Base-by-base conservation (phyloP, 1,140 invertebrate genomes). In the Tachypleus tridentatus region DNA sequence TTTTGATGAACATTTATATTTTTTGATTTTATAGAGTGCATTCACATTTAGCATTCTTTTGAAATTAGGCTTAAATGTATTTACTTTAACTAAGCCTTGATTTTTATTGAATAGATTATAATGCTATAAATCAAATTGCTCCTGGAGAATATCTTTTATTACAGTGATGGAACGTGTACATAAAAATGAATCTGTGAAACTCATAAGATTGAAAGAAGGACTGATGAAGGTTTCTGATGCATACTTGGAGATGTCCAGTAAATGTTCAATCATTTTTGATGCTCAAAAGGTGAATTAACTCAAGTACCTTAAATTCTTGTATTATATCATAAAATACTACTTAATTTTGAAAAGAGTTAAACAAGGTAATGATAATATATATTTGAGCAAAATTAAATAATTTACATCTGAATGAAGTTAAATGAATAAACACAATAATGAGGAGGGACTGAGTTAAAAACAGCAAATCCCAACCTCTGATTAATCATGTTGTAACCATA, bases 121-220 rank as follows among this genome's bases (percentile, higher is more conserved):
- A 29, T 29, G 29, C 29, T 29, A 29, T 29, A 29, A 29, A 29
- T 29, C 29, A 29, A 29, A 29, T 29, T 29, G 29, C 29, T 29
- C 29, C 29, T 29, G 29, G 29, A 29, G 29, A 29, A 29, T 29
- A 29, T 29, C 29, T 29, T 29, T 29, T 29, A 29, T 29, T 73
- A 53, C 72, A 82, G 81, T 82, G 64, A 74, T 75, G 58, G 79
- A 82, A 63, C 73, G 77, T 60, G 69, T 77, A 10, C 72, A 76
- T 59, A 80, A 83, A 70, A 81, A 81, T 72, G 81, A 83, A 75
- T 77, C 77, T n/a, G 74, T 81, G 0, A 83, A 83, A 70, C 71
- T 82, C 65, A 80, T 82, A 7, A 69, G 81, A 10, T 63, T 82
- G 4, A 81, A 81, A 64, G 78, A 80, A 70, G 80, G 80, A 1